These are phyloP conservation scores for Gasterosteus nipponicus DNA, from an alignment of 2,113 vertebrate species.

Conservation along the genomic window DNA sequence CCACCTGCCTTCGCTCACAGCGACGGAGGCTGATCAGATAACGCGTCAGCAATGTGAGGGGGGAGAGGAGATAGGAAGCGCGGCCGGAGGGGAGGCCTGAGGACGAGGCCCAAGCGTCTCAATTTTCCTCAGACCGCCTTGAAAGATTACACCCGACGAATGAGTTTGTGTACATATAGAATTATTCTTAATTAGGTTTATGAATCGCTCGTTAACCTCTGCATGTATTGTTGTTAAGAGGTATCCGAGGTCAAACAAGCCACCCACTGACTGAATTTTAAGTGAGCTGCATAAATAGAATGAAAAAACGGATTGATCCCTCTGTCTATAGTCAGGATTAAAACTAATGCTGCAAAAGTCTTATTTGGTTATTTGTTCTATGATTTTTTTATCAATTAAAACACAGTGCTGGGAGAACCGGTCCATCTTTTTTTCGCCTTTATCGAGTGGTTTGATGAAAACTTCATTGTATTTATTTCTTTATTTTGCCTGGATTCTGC, in stretches of 20 bases:
- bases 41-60: slow-evolving; percentile 29
- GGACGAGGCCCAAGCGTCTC: slow-evolving; percentile 24
- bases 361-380: not conserved
- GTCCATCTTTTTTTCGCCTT: not conserved
- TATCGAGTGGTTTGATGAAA: not conserved
- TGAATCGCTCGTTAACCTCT: not conserved
- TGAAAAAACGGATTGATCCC: not conserved
- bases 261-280: not conserved
- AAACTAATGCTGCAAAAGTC: not conserved
- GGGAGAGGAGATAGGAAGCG: slow-evolving; percentile 18
- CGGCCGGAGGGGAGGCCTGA: slow-evolving; percentile 41
- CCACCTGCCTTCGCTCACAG: slow-evolving; percentile 1
- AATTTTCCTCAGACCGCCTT: not conserved
- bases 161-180: not conserved
- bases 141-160: not conserved
- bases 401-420: not conserved
- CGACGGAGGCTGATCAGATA: slow-evolving; percentile 19
- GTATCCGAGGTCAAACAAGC: slow-evolving; percentile 4
- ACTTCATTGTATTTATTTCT: not conserved
- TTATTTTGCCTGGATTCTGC: not conserved
- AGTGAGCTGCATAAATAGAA: not conserved
- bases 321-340: not conserved
- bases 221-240: not conserved
- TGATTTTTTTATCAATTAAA: not conserved
- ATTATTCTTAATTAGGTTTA: not conserved